A percentile compares a stretch with the other conserved stretches of the same genome.
Evolutionary conservation across 2,888 invertebrate species (phyloP).

Genomic region (Deilephila porcellus): DNA sequence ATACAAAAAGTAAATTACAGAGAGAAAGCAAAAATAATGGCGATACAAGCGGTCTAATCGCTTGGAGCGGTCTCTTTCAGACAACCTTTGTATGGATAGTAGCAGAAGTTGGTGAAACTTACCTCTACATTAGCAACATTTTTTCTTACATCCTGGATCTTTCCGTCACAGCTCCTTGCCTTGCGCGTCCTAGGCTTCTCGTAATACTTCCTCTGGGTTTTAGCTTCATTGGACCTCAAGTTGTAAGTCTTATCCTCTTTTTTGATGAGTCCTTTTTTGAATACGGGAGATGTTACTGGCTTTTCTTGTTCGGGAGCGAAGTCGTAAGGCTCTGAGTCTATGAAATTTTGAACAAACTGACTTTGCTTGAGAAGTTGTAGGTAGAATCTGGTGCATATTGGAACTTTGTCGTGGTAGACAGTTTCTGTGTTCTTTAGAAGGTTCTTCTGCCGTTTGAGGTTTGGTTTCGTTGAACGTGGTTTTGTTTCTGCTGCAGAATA

Average conservation of each 20-base stretch:
- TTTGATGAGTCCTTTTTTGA: constrained; percentile 48
- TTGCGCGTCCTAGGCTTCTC: constrained; percentile 58
- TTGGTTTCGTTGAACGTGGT: constrained; percentile 52
- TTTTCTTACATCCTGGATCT: constrained; percentile 2
- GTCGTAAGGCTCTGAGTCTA: constrained; percentile 68
- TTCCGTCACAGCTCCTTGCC: constrained; percentile 41
- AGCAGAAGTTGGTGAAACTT: background rate
- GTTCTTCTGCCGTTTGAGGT: constrained; percentile 64
- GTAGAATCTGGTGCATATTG: constrained; percentile 76
- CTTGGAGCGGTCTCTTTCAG: too few species aligned
- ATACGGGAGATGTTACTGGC: constrained; percentile 54
- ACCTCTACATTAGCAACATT: background rate
- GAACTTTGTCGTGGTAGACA: constrained; percentile 75
- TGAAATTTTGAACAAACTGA: constrained; percentile 70
- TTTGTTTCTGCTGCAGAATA: background rate
- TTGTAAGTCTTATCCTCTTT: constrained; percentile 69
- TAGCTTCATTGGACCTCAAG: constrained; percentile 67
- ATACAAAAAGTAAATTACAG: too few species aligned
- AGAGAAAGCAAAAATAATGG: too few species aligned
- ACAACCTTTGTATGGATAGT: too few species aligned
- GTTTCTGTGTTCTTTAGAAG: constrained; percentile 73
- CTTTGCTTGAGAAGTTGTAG: constrained; percentile 73
- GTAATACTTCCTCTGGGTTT: constrained; percentile 66
- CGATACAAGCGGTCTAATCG: too few species aligned
- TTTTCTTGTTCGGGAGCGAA: constrained; percentile 76